A percentile compares a stretch with the other conserved stretches of the same genome.
These are phyloP conservation scores for Vimba vimba DNA, from an alignment of 2,113 vertebrate species.

Conservation along the genomic window DNA sequence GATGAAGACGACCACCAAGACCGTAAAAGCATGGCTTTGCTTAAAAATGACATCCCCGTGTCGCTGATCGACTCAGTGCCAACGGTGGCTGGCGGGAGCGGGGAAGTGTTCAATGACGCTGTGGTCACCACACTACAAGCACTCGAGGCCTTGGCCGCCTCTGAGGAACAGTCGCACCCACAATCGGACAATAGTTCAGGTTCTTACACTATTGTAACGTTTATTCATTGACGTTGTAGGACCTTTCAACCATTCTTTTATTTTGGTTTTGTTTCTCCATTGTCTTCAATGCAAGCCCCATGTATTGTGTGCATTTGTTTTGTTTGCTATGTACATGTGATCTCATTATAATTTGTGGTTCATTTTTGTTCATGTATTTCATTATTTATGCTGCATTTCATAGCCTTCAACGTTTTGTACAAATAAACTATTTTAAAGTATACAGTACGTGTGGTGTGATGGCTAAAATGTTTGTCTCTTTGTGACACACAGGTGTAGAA, in stretches of 20 bases:
- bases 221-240: conserved; percentile 89
- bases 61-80: conserved; percentile 96
- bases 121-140: conserved; percentile 92
- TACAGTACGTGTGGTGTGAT: conserved; percentile 65
- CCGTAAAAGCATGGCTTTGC: conserved; percentile 61
- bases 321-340: conserved; percentile 54
- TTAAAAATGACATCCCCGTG: conserved; percentile 89
- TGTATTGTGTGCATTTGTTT: conserved; percentile 73
- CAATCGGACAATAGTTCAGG: conserved; percentile 97
- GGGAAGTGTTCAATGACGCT: conserved; percentile 84
- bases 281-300: conserved; percentile 75
- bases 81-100: conserved; percentile 80
- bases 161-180: conserved; percentile 85
- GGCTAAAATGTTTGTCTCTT: conserved; percentile 85
- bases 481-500: conserved; percentile 95
- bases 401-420: conserved; percentile 65
- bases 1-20: conserved; percentile 93
- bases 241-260: conserved; percentile 79
- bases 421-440: conserved; percentile 67
- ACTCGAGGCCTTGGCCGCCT: conserved; percentile 91
- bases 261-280: conserved; percentile 68
- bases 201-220: conserved; percentile 98
- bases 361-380: conserved; percentile 56
- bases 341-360: conserved; percentile 42
- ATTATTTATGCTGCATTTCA: conserved; percentile 61